phyloP scores from a whole-genome alignment of 2,888 invertebrate species.

The Hypsopygia costalis region DNA sequence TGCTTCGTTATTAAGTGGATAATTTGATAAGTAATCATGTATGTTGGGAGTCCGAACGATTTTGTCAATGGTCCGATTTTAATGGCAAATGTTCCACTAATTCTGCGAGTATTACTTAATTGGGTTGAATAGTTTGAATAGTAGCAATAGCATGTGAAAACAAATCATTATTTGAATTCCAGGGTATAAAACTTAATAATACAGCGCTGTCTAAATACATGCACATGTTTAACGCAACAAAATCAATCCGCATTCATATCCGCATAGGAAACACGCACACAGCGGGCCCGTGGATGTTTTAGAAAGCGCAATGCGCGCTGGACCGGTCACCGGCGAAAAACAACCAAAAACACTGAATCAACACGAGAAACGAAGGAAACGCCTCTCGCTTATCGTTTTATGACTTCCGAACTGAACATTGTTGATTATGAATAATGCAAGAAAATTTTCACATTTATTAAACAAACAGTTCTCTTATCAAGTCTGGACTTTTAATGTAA shows the following conservation, averaged over 20 bases:
- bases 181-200: no score
- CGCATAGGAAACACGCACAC: conserved; percentile 64
- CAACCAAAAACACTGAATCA: conserved; percentile 37
- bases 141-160: no score
- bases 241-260: conserved; percentile 50
- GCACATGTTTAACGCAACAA: background rate
- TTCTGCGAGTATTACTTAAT: no score
- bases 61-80: no score
- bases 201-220: conserved; percentile 8
- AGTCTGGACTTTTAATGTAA: no score
- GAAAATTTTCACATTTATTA: no score
- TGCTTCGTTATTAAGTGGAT: background rate
- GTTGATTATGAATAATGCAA: no score
- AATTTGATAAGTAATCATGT: no score
- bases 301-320: conserved; percentile 66
- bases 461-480: no score
- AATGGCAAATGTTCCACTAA: no score
- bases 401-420: background rate
- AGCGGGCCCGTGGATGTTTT: conserved; percentile 44
- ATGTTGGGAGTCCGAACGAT: no score
- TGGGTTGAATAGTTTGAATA: no score
- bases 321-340: conserved; percentile 57
- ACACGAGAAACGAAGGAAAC: conserved; percentile 26
- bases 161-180: conserved; percentile 2
- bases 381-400: conserved; percentile 16